Conservation (phyloP, 1,140 invertebrate species). For the Glomeris maerens region DNA sequence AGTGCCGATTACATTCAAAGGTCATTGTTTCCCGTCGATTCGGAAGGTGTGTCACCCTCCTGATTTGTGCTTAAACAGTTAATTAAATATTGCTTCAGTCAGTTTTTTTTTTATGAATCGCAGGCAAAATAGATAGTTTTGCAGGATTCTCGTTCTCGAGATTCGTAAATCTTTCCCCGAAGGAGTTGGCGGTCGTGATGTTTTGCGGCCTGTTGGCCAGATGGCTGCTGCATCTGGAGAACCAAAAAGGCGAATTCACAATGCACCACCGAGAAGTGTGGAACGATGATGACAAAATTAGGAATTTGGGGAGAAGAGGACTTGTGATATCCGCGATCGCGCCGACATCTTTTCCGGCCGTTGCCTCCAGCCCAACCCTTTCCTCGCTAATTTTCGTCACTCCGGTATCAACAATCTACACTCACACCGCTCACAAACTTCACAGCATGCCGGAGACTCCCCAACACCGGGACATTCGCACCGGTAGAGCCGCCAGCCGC, state of each 20-base stretch:
- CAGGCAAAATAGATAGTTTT: too few species aligned
- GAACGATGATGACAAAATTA: not conserved
- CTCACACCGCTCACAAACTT: slow-evolving; percentile 50
- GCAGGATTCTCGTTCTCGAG: slow-evolving; percentile 61
- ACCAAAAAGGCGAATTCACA: too few species aligned
- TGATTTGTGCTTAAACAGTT: too few species aligned
- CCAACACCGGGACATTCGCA: too few species aligned
- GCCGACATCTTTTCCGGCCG: slow-evolving; percentile 21
- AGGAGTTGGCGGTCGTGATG: slow-evolving; percentile 55
- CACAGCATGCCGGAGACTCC: slow-evolving; percentile 67
- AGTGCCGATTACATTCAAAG: slow-evolving; percentile 33
- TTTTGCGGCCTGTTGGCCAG: slow-evolving; percentile 47
- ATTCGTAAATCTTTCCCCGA: slow-evolving; percentile 54
- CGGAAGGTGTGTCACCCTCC: slow-evolving; percentile 1
- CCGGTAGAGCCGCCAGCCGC: too few species aligned
- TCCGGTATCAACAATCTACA: slow-evolving; percentile 39
- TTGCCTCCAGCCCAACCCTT: slow-evolving; percentile 24
- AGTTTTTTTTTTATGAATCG: too few species aligned
- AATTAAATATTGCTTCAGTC: too few species aligned
- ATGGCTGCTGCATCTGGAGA: too few species aligned
- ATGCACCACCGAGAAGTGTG: not conserved
- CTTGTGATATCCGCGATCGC: slow-evolving; percentile 20
- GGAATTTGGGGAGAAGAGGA: too few species aligned
- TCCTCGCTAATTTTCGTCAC: slow-evolving; percentile 30
- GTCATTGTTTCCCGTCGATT: slow-evolving; percentile 41